Conservation (phyloP, 2,797 vertebrate genomes). For the Luscinia megarhynchos region DNA sequence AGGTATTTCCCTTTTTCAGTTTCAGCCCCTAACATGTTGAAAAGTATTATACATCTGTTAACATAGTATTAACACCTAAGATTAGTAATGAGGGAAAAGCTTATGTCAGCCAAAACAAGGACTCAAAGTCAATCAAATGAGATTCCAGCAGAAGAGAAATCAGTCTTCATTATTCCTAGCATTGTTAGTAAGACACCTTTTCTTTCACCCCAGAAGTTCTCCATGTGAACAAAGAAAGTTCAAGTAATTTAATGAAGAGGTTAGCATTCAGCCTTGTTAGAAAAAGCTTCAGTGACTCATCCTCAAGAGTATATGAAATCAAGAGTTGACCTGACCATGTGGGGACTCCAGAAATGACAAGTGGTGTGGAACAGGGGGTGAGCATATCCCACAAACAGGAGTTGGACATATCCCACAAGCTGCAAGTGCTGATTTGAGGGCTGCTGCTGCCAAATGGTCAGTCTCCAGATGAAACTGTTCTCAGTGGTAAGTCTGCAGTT, state of each 20-base stretch:
- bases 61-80: background rate
- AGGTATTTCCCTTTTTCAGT: background rate
- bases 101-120: background rate
- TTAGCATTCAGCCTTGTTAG: background rate
- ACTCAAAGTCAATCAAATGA: background rate
- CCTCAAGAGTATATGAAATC: background rate
- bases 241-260: background rate
- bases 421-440: background rate
- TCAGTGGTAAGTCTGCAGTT: background rate
- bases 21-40: background rate
- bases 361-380: accelerated
- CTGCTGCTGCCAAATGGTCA: background rate
- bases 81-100: background rate
- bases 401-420: background rate
- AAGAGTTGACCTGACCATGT: background rate
- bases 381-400: background rate
- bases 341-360: background rate
- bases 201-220: background rate
- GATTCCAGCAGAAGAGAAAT: background rate
- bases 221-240: background rate
- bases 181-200: background rate
- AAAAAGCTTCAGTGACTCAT: background rate
- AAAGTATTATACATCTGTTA: background rate
- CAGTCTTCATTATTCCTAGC: background rate
- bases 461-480: background rate